Base-by-base conservation (phyloP, 2,888 invertebrate species). In the Eristalis intricaria region DNA sequence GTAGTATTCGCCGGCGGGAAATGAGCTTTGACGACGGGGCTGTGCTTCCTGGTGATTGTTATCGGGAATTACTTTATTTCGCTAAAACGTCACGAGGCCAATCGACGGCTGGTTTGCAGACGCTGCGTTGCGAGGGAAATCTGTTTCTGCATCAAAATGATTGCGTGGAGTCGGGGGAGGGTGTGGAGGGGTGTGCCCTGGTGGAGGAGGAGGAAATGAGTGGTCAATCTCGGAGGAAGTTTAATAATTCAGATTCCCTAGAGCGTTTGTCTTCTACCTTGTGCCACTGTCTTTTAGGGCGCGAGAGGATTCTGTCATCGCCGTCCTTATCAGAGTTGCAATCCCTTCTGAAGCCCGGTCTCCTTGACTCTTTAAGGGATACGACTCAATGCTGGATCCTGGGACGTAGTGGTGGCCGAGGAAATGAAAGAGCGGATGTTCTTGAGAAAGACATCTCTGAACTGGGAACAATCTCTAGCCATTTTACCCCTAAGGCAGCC, bases 31-130 rank as follows among this genome's bases (percentile, higher is more conserved):
- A 35, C 10, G 15, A 15, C 1, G 38, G n/a, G n/a, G 29, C 15
- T 38, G 23, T 22, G 40, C 61, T 69, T 63, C 68, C 76, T 68
- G 43, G 32, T 61, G 76, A 61, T 50, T 69, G 35, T 69, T 69
- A 63, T 69, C 68, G 50, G 50, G 32, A 60, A 71, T 71, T 71
- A 26, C 61, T 26, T 40, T 71, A 71, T 71, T 35, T 60, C n/a
- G 26, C 5, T n/a, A 26, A n/a, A 61, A 40, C 40, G 38, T 71
- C 40, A 61, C 40, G 71, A 7, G 71, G 70, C 35, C 35, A 50
- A 19, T 50, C 50, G 8, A 19, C 50, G 50, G 8, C 50, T 19
- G 8, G 19, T 19, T 50, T 50, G 50, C 7, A 19, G 19, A 13
- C 38, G 38, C 19, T 50, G 0, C n/a, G 3, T 0, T 7, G 19